Conservation (phyloP, 2,888 invertebrate species). For the Drosophila cognata region DNA sequence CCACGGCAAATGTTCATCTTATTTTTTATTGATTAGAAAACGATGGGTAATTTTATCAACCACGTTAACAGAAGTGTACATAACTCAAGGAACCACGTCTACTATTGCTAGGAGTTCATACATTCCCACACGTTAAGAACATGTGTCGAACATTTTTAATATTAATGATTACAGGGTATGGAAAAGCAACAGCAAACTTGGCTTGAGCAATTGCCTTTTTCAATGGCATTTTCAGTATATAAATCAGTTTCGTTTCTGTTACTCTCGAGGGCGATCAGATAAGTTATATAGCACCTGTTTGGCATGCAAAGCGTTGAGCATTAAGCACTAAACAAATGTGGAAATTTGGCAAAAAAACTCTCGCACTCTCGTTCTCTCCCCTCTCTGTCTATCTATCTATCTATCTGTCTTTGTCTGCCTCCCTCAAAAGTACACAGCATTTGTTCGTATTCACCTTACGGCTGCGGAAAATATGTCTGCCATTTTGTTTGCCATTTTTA, state of each 20-base stretch:
- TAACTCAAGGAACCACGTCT: not conserved
- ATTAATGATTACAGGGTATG: constrained; percentile 9
- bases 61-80: not conserved
- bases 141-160: not conserved
- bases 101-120: not conserved
- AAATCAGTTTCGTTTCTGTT: constrained; percentile 66
- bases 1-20: not conserved
- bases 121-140: not conserved
- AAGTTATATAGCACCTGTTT: constrained; percentile 74
- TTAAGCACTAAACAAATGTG: constrained; percentile 76
- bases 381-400: not conserved
- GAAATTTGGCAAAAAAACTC: constrained; percentile 33
- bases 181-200: constrained; percentile 34
- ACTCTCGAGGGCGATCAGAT: constrained; percentile 59
- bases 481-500: constrained; percentile 81
- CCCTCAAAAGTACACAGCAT: constrained; percentile 28
- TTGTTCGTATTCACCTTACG: constrained; percentile 65
- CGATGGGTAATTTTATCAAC: not conserved
- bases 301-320: constrained; percentile 72
- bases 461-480: constrained; percentile 74
- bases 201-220: constrained; percentile 36
- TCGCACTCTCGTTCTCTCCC: constrained; percentile 13
- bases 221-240: constrained; percentile 56
- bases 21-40: not conserved
- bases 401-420: not conserved